These are phyloP conservation scores for Vanessa tameamea DNA, from an alignment of 1,140 invertebrate genomes.

Conservation along the genomic window DNA sequence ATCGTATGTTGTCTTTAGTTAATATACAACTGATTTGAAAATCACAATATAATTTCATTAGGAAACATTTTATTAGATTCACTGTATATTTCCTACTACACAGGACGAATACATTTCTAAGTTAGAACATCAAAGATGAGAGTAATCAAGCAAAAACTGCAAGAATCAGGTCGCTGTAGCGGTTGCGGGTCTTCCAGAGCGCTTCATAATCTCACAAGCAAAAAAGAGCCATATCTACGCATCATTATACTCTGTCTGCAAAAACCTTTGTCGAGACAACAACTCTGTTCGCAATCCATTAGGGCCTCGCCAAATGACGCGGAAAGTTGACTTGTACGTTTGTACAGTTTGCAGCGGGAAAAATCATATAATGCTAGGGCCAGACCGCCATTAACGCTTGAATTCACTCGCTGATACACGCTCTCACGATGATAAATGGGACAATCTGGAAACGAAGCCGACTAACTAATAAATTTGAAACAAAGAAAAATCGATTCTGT, in stretches of 20 bases:
- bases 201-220: slow-evolving; percentile 50
- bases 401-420: slow-evolving; percentile 48
- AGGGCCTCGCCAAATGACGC: slow-evolving; percentile 69
- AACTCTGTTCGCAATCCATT: slow-evolving; percentile 71
- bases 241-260: slow-evolving; percentile 65
- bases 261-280: slow-evolving; percentile 70
- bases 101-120: slow-evolving; percentile 10
- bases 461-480: slow-evolving; percentile 51
- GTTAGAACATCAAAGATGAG: slow-evolving; percentile 19
- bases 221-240: slow-evolving; percentile 58
- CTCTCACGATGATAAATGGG: slow-evolving; percentile 53
- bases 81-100: not conserved
- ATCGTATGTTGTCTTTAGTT: no score
- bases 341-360: slow-evolving; percentile 45
- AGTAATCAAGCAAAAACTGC: slow-evolving; percentile 41
- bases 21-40: no score
- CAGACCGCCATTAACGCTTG: slow-evolving; percentile 49
- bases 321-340: slow-evolving; percentile 69
- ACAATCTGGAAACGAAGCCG: slow-evolving; percentile 46
- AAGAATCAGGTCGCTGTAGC: slow-evolving; percentile 42
- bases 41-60: no score
- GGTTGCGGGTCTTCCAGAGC: slow-evolving; percentile 34
- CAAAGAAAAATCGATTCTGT: slow-evolving; percentile 26
- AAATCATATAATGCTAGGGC: slow-evolving; percentile 53
- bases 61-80: not conserved